Evolutionary conservation across 2,888 invertebrate species (phyloP).

Genomic region (Lithophane ornitopus): DNA sequence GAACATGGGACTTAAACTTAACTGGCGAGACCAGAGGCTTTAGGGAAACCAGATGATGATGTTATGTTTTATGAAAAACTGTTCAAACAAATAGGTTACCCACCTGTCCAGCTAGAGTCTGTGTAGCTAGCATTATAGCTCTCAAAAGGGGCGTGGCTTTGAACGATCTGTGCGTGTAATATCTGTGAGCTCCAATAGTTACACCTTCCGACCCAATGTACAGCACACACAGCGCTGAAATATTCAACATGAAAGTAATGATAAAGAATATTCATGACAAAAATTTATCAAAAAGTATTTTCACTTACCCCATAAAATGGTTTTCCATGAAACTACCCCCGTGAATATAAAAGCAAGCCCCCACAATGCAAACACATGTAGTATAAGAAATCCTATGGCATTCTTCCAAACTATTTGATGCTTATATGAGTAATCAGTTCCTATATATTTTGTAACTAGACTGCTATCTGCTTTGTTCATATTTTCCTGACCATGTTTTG

Average conservation of each 20-base stretch:
- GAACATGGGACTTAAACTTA: neutral
- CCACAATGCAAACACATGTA: conserved; percentile 87
- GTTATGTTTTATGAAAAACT: neutral
- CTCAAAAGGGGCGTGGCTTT: conserved; percentile 92
- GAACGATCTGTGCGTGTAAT: conserved; percentile 94
- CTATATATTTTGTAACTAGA: conserved; percentile 68
- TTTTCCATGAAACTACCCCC: conserved; percentile 55
- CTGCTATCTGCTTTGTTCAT: conserved; percentile 31
- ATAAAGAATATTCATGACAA: neutral
- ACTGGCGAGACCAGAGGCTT: neutral
- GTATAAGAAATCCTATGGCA: conserved; percentile 89
- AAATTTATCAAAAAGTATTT: neutral
- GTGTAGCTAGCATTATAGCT: conserved; percentile 91
- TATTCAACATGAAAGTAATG: conserved; percentile 1
- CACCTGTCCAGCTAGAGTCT: conserved; percentile 87
- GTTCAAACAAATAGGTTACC: neutral
- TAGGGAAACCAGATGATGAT: no score
- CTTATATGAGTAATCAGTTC: conserved; percentile 80
- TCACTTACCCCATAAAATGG: conserved; percentile 65
- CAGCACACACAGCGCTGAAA: conserved; percentile 54
- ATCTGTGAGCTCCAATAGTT: conserved; percentile 96
- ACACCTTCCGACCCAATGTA: conserved; percentile 90
- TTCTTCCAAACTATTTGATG: conserved; percentile 92
- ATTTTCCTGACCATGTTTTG: conserved; percentile 5
- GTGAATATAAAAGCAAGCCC: conserved; percentile 78